Conservation (phyloP, 2,113 vertebrate genomes). For the Anolis carolinensis region DNA sequence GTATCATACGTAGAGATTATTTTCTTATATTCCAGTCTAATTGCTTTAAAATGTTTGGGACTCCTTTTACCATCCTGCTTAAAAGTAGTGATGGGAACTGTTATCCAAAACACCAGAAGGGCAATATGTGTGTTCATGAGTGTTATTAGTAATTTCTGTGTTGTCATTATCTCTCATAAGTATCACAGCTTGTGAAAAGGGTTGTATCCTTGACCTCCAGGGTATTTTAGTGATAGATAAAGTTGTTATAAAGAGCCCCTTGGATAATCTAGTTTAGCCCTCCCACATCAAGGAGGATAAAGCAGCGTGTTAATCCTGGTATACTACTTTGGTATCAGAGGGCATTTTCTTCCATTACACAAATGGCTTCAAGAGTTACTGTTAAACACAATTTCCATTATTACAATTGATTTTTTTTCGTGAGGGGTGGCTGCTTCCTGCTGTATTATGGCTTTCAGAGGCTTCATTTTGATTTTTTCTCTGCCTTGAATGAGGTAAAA, state of each 20-base stretch:
- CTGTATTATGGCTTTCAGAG: not conserved
- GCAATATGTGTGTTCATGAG: not conserved
- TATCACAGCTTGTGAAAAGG: not conserved
- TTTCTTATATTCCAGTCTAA: not conserved
- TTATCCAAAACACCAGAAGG: not conserved
- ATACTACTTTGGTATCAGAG: fast-evolving
- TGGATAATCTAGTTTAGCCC: fast-evolving
- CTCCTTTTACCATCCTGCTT: too few relatives aligned
- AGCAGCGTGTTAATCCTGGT: not conserved
- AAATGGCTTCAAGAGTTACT: fast-evolving
- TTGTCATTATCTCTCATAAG: not conserved
- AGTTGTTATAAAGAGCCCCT: not conserved
- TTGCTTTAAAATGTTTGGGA: too few relatives aligned
- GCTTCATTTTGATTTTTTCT: fast-evolving
- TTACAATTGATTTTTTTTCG: fast-evolving
- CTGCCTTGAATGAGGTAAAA: fast-evolving
- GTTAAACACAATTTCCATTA: fast-evolving
- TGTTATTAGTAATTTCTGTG: not conserved
- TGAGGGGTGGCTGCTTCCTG: not conserved
- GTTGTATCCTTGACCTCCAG: constrained; percentile 1
- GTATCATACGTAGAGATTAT: not conserved
- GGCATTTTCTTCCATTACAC: fast-evolving
- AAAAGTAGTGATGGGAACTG: not conserved
- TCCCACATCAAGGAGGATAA: not conserved
- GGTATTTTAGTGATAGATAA: not conserved